These are phyloP conservation scores for Propithecus deckenii DNA, from an alignment of 2,797 vertebrate genomes.

Conservation along the genomic window DNA sequence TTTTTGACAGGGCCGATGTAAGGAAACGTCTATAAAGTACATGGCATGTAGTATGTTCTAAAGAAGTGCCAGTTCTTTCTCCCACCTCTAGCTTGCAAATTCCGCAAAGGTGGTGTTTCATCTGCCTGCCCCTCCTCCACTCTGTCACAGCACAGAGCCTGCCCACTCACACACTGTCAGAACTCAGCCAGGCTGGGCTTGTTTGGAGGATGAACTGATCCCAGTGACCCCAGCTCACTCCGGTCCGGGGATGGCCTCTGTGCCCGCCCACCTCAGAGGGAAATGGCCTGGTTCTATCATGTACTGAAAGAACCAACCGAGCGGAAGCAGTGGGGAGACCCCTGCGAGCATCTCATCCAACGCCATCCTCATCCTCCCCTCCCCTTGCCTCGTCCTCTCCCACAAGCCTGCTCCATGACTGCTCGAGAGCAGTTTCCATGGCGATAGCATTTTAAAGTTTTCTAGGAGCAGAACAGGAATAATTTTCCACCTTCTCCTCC, in stretches of 20 bases:
- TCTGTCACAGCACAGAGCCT: neutral
- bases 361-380: neutral
- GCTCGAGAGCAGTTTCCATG: slow-evolving; percentile 85
- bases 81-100: neutral
- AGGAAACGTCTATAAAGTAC: neutral
- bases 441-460: slow-evolving; percentile 88
- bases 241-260: neutral
- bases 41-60: neutral
- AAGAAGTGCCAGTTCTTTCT: neutral
- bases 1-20: neutral
- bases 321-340: neutral
- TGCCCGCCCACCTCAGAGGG: neutral
- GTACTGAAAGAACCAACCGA: neutral
- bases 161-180: neutral
- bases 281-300: neutral
- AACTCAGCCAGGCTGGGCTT: neutral
- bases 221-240: neutral
- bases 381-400: slow-evolving; percentile 58
- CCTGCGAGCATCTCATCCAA: neutral
- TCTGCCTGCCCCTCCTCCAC: neutral
- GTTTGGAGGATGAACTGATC: neutral
- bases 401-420: slow-evolving; percentile 65
- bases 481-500: slow-evolving; percentile 84
- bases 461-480: slow-evolving; percentile 85
- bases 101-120: neutral